Base-by-base conservation (phyloP, 2,113 vertebrate species). In the Cochlearius cochlearius region DNA sequence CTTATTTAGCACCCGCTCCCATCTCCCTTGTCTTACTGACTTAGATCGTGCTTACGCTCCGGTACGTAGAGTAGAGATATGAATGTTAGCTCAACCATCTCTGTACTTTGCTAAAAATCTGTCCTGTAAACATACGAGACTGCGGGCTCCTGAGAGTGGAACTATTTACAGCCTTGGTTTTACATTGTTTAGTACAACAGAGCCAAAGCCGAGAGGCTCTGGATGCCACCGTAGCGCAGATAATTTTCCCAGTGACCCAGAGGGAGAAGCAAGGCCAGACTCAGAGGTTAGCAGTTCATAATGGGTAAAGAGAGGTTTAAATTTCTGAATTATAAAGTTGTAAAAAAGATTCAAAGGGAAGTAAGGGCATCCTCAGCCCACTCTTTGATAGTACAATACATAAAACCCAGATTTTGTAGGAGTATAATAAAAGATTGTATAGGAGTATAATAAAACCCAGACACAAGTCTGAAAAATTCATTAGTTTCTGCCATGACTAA, bases 381-480 rank as follows among this genome's bases (percentile, higher is more conserved):
- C 58, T 77, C 21, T 92, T 86, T 96, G 39, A 63, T 86, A 96
- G 82, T 94, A 92, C 16, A 63, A 86, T 89, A 84, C 66, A 93
- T 93, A 97, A 95, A 97, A 69, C 19, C 2, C 49, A 73, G 78
- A 58, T 88, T 95, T 97, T 96, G 74, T 88, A 96, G 95, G 92
- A 94, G 67, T 86, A 95, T 89, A 96, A 96, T 96, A 97, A 97
- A 97, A 97, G 72, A 81, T 94, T 98, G 92, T 95, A 96, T 94
- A 97, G 76, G 83, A 91, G 64, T 84, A 41, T 95, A 96, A 96
- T 95, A 96, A 97, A 97, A 96, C 75, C 88, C 90, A 95, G 85
- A 95, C 79, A 92, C 39, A 84, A 96, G 77, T 94, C 68, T 97
- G 75, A 97, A 97, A 98, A 97, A 95, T 95, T 88, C 81, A 92